Percentiles rank a stretch among this genome's conserved stretches.
phyloP scores from a whole-genome alignment of 2,113 vertebrate species.

The Indri indri region DNA sequence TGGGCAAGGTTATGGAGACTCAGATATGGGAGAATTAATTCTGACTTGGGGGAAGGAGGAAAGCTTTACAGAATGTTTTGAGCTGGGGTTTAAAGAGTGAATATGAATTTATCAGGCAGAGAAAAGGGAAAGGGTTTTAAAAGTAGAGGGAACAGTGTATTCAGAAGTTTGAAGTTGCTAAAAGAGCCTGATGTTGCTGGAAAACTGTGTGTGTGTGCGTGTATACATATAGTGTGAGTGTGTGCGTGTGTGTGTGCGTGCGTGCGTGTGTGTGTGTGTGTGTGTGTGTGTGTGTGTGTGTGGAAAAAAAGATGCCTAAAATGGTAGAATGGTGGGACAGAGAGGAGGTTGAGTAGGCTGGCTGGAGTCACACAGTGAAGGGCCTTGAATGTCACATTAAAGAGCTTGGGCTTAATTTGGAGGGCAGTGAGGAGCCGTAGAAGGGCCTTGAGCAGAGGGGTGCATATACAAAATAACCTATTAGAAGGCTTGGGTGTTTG shows the following conservation, averaged over 20 bases:
- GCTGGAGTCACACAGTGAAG: not conserved
- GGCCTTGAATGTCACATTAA: not conserved
- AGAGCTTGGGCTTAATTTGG: not conserved
- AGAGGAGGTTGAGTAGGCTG: not conserved
- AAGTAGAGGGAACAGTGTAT: not conserved
- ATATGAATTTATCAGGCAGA: not conserved
- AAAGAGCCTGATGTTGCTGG: not conserved
- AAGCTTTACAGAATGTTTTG: not conserved
- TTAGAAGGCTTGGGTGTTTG: not conserved
- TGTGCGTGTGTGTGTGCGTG: too few species aligned
- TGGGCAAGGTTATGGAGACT: not conserved
- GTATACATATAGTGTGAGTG: too few species aligned
- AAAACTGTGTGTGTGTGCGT: not conserved
- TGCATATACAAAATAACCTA: not conserved
- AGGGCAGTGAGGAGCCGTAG: not conserved
- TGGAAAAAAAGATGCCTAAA: not conserved
- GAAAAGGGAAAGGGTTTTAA: not conserved
- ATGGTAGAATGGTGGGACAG: not conserved
- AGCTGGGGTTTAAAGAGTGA: not conserved
- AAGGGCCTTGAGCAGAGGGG: not conserved
- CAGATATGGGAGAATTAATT: not conserved
- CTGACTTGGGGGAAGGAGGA: not conserved
- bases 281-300: not conserved
- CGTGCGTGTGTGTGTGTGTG: too few species aligned
- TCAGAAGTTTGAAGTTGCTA: not conserved